phyloP scores from a whole-genome alignment of 1,140 invertebrate genomes.

The Pseudoatta argentina region DNA sequence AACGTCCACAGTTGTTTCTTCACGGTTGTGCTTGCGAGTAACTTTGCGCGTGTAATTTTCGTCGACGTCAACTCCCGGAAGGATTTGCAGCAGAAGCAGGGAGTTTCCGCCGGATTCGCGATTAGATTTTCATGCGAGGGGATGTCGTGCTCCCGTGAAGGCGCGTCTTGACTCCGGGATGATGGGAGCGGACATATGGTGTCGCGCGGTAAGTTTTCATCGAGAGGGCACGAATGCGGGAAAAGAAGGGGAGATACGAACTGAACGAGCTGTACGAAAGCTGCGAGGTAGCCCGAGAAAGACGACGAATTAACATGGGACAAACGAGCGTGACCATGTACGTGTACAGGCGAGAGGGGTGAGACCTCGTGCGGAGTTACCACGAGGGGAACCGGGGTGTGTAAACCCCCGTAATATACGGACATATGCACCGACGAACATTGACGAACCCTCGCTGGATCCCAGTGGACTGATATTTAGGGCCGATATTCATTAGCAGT shows the following conservation, averaged over 20 bases:
- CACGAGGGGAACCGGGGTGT: constrained; percentile 76
- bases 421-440: constrained; percentile 82
- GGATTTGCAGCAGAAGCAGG: constrained; percentile 50
- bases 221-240: constrained; percentile 21
- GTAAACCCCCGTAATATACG: constrained; percentile 83
- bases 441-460: constrained; percentile 68
- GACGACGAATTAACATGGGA: constrained; percentile 80
- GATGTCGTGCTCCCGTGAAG: constrained; percentile 23
- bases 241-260: neutral
- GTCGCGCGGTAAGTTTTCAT: constrained; percentile 65
- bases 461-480: constrained; percentile 86
- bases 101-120: constrained; percentile 44
- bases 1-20: neutral
- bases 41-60: constrained; percentile 35
- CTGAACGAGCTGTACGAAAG: neutral
- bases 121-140: constrained; percentile 64
- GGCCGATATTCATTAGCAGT: constrained; percentile 86
- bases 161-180: constrained; percentile 59
- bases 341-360: constrained; percentile 54
- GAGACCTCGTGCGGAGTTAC: constrained; percentile 66
- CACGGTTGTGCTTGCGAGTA: neutral
- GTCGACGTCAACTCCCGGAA: constrained; percentile 57
- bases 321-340: constrained; percentile 85
- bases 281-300: constrained; percentile 31
- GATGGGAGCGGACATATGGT: constrained; percentile 78